These are phyloP conservation scores for Cyclophora albipunctata DNA, from an alignment of 2,888 invertebrate genomes.

Conservation along the genomic window DNA sequence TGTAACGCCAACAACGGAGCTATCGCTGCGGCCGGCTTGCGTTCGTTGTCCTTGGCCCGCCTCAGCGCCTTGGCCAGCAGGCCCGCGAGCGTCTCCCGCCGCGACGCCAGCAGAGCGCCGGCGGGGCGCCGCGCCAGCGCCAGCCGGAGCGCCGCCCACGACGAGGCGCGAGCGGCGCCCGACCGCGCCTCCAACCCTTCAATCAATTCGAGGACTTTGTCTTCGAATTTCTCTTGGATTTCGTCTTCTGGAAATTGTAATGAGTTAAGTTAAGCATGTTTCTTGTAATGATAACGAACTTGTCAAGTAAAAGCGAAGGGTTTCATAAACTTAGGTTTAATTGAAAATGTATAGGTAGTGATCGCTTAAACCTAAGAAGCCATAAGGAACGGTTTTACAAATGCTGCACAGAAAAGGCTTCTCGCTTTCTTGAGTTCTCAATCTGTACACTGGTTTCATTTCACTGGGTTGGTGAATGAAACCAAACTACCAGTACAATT, in stretches of 20 bases:
- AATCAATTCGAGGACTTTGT: slow-evolving; percentile 89
- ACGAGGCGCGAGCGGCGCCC: slow-evolving; percentile 84
- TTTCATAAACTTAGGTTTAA: no score
- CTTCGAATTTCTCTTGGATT: slow-evolving; percentile 82
- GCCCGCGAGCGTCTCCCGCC: slow-evolving; percentile 87
- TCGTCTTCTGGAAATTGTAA: slow-evolving; percentile 64
- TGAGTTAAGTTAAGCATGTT: no score
- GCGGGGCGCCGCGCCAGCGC: slow-evolving; percentile 86
- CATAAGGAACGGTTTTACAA: no score
- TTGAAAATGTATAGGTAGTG: no score
- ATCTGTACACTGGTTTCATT: no score
- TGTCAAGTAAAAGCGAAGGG: no score
- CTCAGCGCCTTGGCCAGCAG: slow-evolving; percentile 87
- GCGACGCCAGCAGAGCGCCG: slow-evolving; percentile 83
- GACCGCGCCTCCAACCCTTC: slow-evolving; percentile 94
- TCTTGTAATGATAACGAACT: no score
- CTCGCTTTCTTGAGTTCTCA: no score
- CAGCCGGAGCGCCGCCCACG: slow-evolving; percentile 81
- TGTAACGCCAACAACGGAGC: slow-evolving; percentile 89
- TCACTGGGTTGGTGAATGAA: no score
- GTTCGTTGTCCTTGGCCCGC: slow-evolving; percentile 89
- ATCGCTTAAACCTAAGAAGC: no score
- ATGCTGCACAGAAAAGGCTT: no score
- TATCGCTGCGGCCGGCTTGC: slow-evolving; percentile 86
- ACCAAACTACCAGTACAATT: no score